A percentile compares a stretch with the other conserved stretches of the same genome.
Conservation (phyloP, 2,113 vertebrate species). For the Nibea coibor region DNA sequence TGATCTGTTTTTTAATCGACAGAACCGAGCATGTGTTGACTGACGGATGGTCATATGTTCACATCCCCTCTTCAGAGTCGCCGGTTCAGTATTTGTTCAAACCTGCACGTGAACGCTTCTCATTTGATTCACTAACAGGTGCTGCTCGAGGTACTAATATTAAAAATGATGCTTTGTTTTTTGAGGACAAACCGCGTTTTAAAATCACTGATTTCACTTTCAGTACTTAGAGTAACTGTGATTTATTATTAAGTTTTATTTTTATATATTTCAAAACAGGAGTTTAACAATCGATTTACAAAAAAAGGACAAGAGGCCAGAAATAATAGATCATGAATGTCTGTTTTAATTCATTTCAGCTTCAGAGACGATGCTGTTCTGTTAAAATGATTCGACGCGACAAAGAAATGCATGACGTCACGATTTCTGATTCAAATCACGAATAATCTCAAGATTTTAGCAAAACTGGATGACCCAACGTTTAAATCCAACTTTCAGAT, state of each 20-base stretch:
- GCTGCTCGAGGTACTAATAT: conserved; percentile 47
- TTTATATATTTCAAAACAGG: conserved; percentile 20
- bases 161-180: neutral
- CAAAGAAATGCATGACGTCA: conserved; percentile 23
- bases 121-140: conserved; percentile 34
- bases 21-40: conserved; percentile 1
- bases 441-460: neutral
- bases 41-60: neutral
- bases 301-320: conserved; percentile 8
- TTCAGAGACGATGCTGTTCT: neutral
- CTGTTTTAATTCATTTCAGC: neutral
- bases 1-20: neutral
- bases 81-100: conserved; percentile 37
- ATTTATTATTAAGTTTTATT: neutral
- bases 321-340: conserved; percentile 12
- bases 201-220: conserved; percentile 46
- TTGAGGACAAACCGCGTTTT: neutral
- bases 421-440: conserved; percentile 8
- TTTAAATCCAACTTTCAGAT: conserved; percentile 3
- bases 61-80: neutral
- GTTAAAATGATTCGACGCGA: conserved; percentile 3
- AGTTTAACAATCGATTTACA: conserved; percentile 13
- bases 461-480: conserved; percentile 9
- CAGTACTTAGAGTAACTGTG: conserved; percentile 30
- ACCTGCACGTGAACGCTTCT: conserved; percentile 39